These are phyloP conservation scores for Adineta ricciae DNA, from an alignment of 2,888 invertebrate genomes.

Conservation along the genomic window DNA sequence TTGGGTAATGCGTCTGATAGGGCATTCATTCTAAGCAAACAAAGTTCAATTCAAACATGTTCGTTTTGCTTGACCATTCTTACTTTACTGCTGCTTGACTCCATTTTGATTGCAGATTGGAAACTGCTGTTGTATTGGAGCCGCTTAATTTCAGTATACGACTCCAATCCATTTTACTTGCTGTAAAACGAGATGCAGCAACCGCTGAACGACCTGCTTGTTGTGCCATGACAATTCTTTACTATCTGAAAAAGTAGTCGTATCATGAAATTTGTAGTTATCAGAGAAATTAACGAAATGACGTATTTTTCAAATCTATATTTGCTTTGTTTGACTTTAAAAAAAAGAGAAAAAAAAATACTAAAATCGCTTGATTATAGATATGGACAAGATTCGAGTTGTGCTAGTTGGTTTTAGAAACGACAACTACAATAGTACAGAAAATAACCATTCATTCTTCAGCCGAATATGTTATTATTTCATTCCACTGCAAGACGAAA, in stretches of 20 bases:
- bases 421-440: not conserved
- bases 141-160: not conserved
- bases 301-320: not conserved
- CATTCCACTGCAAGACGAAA: not conserved
- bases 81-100: not conserved
- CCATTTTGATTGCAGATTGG: not conserved
- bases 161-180: not conserved
- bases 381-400: not conserved
- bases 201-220: not conserved
- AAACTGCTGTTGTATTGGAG: not conserved
- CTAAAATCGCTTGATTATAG: not conserved
- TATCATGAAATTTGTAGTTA: not conserved
- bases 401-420: not conserved
- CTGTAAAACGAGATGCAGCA: not conserved
- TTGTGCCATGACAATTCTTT: not conserved
- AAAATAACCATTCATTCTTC: not conserved
- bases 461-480: not conserved
- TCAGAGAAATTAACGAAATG: not conserved
- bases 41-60: not conserved
- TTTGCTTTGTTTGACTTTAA: not conserved
- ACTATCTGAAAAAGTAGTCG: not conserved
- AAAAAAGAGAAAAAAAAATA: not conserved
- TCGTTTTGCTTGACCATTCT: not conserved
- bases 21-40: not conserved
- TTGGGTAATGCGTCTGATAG: not conserved